Percentiles rank a stretch among this genome's conserved stretches.
These are phyloP conservation scores for Catostylus mosaicus DNA, from an alignment of 30 jellyfish, hydroid and myxozoan species.

Conservation along the genomic window DNA sequence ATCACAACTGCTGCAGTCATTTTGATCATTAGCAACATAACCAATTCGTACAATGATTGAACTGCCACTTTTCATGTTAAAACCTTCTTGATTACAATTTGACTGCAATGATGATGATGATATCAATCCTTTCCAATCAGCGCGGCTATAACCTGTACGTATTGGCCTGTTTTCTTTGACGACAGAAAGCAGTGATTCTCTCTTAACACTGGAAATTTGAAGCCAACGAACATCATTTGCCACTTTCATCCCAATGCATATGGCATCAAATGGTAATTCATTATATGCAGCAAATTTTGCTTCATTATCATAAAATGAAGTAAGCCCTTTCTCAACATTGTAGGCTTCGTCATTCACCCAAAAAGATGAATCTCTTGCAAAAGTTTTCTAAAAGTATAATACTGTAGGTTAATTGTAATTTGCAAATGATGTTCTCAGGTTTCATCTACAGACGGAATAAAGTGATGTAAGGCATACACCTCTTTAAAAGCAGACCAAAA, in stretches of 20 bases:
- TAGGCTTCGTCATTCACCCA: constrained; percentile 3
- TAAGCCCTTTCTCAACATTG: constrained; percentile 19
- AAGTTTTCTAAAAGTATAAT: not conserved
- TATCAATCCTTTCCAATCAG: constrained; percentile 4
- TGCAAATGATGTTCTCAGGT: too few species aligned
- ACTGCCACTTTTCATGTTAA: not conserved
- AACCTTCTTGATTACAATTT: constrained; percentile 14
- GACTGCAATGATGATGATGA: not conserved
- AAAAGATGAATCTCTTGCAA: not conserved
- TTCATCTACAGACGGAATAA: too few species aligned
- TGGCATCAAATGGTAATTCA: not conserved
- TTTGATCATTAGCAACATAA: constrained; percentile 6
- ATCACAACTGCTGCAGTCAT: constrained; percentile 5
- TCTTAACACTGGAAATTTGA: constrained; percentile 2
- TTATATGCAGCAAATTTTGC: constrained; percentile 43
- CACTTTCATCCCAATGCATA: constrained; percentile 26
- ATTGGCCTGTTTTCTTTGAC: not conserved
- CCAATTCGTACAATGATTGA: constrained; percentile 8
- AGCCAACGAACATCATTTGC: constrained; percentile 19
- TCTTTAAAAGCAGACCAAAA: too few species aligned
- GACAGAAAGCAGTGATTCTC: constrained; percentile 7
- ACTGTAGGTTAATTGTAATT: too few species aligned
- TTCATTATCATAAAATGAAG: constrained; percentile 3
- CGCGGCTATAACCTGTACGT: not conserved
- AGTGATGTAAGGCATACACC: too few species aligned